phyloP scores from a whole-genome alignment of 1,140 invertebrate species.

The Pogonomyrmex californicus region DNA sequence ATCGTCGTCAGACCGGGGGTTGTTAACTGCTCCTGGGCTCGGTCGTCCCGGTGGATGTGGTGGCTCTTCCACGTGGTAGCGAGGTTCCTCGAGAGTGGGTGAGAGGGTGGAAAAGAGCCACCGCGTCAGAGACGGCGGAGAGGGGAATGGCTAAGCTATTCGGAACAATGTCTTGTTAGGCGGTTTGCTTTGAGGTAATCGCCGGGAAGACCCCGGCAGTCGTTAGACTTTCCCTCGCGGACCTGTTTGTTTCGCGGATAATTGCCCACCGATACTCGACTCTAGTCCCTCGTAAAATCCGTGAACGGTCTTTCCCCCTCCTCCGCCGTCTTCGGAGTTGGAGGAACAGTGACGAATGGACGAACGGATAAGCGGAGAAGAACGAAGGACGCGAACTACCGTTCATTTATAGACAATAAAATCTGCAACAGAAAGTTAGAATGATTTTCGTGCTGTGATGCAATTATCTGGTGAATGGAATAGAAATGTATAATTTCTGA shows the following conservation, averaged over 20 bases:
- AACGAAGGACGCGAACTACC: background rate
- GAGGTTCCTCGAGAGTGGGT: slow-evolving; percentile 59
- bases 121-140: slow-evolving; percentile 41
- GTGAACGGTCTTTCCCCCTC: slow-evolving; percentile 67
- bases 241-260: slow-evolving; percentile 79
- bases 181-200: slow-evolving; percentile 84
- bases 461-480: slow-evolving; percentile 21
- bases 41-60: slow-evolving; percentile 74
- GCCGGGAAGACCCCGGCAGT: slow-evolving; percentile 77
- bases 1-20: slow-evolving; percentile 82
- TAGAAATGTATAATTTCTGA: slow-evolving; percentile 20
- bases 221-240: slow-evolving; percentile 78
- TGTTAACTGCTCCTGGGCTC: slow-evolving; percentile 82
- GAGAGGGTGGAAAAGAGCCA: slow-evolving; percentile 73
- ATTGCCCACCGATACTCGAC: slow-evolving; percentile 77
- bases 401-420: slow-evolving; percentile 48
- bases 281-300: slow-evolving; percentile 76
- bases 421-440: slow-evolving; percentile 29
- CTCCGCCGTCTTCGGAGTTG: slow-evolving; percentile 40
- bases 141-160: slow-evolving; percentile 81
- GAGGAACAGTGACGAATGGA: slow-evolving; percentile 37
- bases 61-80: slow-evolving; percentile 69
- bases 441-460: slow-evolving; percentile 14
- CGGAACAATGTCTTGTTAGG: slow-evolving; percentile 85
- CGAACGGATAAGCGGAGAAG: slow-evolving; percentile 3